A percentile compares a stretch with the other conserved stretches of the same genome.
phyloP scores from a whole-genome alignment of 2,113 vertebrate genomes.

The Cyphomyrus discorhynchus region DNA sequence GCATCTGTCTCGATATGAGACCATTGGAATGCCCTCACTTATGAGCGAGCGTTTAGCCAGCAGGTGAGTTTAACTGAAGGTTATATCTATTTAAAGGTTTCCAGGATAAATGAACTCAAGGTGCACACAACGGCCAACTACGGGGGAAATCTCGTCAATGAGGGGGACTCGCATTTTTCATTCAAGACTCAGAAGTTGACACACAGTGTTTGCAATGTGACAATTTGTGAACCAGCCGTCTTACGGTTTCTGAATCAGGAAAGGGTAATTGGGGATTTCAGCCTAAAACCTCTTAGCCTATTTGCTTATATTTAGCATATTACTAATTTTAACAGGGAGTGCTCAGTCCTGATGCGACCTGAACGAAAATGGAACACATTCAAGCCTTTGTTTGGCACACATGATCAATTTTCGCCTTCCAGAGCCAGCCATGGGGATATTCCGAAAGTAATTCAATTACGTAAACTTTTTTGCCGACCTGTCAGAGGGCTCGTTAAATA shows the following conservation, averaged over 20 bases:
- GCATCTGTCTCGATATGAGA: background rate
- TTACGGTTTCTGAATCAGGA: background rate
- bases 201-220: background rate
- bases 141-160: background rate
- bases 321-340: background rate
- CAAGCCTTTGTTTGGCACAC: background rate
- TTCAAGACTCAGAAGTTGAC: background rate
- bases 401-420: background rate
- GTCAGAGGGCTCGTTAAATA: background rate
- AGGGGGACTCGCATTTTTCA: background rate
- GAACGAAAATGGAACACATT: background rate
- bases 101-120: conserved; percentile 51
- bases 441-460: background rate
- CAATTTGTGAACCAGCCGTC: conserved; percentile 8
- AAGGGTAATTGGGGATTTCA: background rate
- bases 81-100: conserved; percentile 56
- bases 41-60: conserved; percentile 29
- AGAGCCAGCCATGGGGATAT: background rate
- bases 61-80: conserved; percentile 47
- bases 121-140: conserved; percentile 26
- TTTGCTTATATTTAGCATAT: background rate
- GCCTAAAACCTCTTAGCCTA: background rate
- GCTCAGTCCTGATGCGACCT: background rate
- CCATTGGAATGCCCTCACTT: conserved; percentile 19
- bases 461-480: background rate